Conservation (phyloP, 2,113 vertebrate genomes). For the Vulpes ferrilata region DNA sequence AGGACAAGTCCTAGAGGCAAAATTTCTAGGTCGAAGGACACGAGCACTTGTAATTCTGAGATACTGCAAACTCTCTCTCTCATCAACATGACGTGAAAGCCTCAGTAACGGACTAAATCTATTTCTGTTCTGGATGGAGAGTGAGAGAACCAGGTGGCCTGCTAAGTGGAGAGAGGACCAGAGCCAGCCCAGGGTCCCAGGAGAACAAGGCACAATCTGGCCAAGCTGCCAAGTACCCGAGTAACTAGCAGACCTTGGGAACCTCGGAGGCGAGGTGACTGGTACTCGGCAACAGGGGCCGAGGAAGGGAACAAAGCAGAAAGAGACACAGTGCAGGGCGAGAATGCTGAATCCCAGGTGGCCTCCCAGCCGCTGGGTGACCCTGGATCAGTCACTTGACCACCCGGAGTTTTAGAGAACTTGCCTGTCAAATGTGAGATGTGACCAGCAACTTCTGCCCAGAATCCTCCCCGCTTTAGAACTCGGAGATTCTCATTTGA, state of each 20-base stretch:
- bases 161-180: background rate
- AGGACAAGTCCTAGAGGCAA: background rate
- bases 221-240: background rate
- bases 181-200: background rate
- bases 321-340: background rate
- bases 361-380: background rate
- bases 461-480: background rate
- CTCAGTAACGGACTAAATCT: background rate
- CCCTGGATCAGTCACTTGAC: background rate
- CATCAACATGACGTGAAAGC: background rate
- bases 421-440: background rate
- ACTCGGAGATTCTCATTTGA: background rate
- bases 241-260: background rate
- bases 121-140: background rate
- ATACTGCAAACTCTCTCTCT: background rate
- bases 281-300: no score
- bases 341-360: background rate
- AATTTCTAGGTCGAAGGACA: background rate
- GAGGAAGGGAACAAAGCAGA: background rate
- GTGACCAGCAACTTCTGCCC: background rate
- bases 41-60: background rate
- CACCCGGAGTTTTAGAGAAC: background rate
- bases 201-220: background rate
- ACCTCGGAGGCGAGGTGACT: rapidly evolving
- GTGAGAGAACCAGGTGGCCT: background rate